Percentiles rank a stretch among this genome's conserved stretches.
These are phyloP conservation scores for Diploptera punctata DNA, from an alignment of 2,888 invertebrate genomes.

Conservation along the genomic window DNA sequence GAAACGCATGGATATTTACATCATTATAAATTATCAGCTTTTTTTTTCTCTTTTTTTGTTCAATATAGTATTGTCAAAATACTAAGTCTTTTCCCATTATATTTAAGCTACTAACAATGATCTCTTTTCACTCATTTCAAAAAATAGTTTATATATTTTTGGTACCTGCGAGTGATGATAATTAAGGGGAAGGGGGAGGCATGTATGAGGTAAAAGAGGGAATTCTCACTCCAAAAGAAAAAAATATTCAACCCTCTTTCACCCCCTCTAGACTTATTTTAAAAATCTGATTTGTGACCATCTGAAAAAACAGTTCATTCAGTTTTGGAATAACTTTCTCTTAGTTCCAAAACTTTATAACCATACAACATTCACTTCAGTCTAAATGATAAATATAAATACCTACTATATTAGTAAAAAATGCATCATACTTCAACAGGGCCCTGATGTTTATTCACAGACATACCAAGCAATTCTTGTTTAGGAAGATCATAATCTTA, in stretches of 20 bases:
- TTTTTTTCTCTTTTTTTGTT: slow-evolving; percentile 31
- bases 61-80: slow-evolving; percentile 40
- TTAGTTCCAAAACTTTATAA: not conserved
- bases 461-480: no score
- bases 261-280: not conserved
- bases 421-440: slow-evolving; percentile 4
- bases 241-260: slow-evolving; percentile 31
- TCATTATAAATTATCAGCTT: slow-evolving; percentile 35
- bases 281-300: slow-evolving; percentile 8
- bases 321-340: not conserved
- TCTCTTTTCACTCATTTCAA: slow-evolving; percentile 33
- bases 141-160: slow-evolving; percentile 36
- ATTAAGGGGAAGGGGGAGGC: not conserved
- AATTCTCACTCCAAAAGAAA: slow-evolving; percentile 18
- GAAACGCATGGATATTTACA: slow-evolving; percentile 32
- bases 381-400: slow-evolving; percentile 18
- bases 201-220: slow-evolving; percentile 27
- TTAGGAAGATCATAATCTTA: no score
- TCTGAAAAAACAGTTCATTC: not conserved
- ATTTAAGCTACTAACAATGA: slow-evolving; percentile 27
- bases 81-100: slow-evolving; percentile 35
- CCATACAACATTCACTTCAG: slow-evolving; percentile 13
- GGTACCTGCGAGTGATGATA: slow-evolving; percentile 11
- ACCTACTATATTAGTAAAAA: not conserved
- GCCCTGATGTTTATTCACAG: not conserved